These are phyloP conservation scores for Mycogona germanica DNA, from an alignment of 2,888 invertebrate genomes.

Conservation along the genomic window DNA sequence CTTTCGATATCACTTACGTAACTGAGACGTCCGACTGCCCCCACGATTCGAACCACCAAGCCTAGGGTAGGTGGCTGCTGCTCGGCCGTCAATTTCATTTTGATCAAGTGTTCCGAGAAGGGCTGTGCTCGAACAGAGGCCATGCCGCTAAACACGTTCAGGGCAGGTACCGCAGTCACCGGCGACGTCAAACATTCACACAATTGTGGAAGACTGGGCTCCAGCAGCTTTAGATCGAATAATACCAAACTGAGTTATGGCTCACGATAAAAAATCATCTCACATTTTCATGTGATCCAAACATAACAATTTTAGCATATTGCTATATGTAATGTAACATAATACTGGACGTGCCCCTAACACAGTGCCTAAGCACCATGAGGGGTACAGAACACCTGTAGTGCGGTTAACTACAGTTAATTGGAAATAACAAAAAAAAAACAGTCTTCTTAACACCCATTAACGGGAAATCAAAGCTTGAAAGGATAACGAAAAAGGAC, in stretches of 20 bases:
- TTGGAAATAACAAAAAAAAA: too few relatives aligned
- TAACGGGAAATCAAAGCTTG: not conserved
- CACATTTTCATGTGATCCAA: too few relatives aligned
- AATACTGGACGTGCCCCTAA: not conserved
- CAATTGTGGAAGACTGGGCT: slow-evolving; percentile 67
- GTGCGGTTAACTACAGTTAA: too few relatives aligned
- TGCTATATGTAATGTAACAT: too few relatives aligned
- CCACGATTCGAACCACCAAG: slow-evolving; percentile 42
- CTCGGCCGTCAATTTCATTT: slow-evolving; percentile 44
- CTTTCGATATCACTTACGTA: slow-evolving; percentile 30
- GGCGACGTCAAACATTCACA: slow-evolving; percentile 56
- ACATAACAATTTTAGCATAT: too few relatives aligned
- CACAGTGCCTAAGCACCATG: not conserved
- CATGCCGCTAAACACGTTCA: slow-evolving; percentile 62
- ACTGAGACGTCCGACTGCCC: slow-evolving; percentile 34
- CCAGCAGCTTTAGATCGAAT: slow-evolving; percentile 46
- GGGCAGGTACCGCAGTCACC: slow-evolving; percentile 48
- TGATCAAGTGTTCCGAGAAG: slow-evolving; percentile 55
- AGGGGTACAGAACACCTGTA: too few relatives aligned
- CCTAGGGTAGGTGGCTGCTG: slow-evolving; percentile 48
- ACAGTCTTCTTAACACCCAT: not conserved
- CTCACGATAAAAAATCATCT: too few relatives aligned
- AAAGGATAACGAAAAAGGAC: too few relatives aligned
- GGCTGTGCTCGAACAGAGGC: slow-evolving; percentile 54
- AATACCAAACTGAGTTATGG: too few relatives aligned